A percentile compares a stretch with the other conserved stretches of the same genome.
Conservation (phyloP, 2,113 vertebrate species). For the Crotalus viridis region DNA sequence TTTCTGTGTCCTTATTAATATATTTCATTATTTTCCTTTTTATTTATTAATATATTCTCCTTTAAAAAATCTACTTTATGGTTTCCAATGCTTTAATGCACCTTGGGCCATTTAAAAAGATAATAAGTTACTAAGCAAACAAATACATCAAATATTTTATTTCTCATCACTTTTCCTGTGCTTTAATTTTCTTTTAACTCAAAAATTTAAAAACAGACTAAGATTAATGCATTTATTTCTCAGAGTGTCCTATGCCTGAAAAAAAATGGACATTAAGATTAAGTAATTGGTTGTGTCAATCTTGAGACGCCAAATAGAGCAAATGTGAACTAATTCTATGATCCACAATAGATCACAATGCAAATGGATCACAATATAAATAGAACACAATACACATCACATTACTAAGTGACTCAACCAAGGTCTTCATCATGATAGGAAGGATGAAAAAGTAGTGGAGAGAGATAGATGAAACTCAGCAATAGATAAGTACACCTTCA, state of each 20-base stretch:
- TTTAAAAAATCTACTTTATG: neutral
- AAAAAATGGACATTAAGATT: neutral
- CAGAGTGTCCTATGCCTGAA: neutral
- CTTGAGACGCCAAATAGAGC: neutral
- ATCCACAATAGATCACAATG: neutral
- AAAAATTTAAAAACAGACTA: neutral
- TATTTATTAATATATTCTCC: neutral
- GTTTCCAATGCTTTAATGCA: neutral
- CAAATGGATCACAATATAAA: neutral
- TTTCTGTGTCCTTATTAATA: neutral
- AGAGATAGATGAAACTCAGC: neutral
- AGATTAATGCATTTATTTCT: neutral
- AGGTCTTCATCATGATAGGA: neutral
- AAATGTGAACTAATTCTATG: neutral
- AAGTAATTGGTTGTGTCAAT: neutral
- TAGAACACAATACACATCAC: neutral
- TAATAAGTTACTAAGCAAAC: neutral
- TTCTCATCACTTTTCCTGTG: neutral
- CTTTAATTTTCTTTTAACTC: neutral
- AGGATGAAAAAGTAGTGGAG: neutral
- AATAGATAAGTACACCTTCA: neutral
- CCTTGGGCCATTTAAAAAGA: neutral
- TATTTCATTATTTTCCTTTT: neutral
- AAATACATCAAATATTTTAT: neutral
- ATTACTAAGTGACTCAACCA: neutral